phyloP scores from a whole-genome alignment of 1,140 invertebrate genomes.

The Olivierus martensii region DNA sequence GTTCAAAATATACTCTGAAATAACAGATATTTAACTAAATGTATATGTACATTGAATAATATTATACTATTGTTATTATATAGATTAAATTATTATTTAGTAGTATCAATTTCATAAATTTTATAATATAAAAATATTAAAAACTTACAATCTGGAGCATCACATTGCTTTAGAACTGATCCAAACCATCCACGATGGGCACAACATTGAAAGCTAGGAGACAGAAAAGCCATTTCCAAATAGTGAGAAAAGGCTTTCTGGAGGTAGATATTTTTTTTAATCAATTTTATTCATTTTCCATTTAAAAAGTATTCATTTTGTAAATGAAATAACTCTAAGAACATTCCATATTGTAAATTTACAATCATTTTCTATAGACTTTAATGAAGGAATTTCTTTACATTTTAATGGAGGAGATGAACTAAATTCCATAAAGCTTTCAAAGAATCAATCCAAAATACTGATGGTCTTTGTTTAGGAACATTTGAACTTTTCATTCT shows the following conservation, averaged over 20 bases:
- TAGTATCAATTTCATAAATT: too few relatives aligned
- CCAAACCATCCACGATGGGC: slow-evolving; percentile 12
- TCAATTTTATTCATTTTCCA: background rate
- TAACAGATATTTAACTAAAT: too few relatives aligned
- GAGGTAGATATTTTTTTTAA: background rate
- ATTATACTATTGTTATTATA: too few relatives aligned
- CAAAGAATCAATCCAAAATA: slow-evolving; percentile 10
- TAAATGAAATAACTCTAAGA: background rate
- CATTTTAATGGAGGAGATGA: slow-evolving; percentile 9
- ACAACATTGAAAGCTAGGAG: slow-evolving; percentile 13
- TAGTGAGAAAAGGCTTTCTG: background rate
- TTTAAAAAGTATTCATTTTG: background rate
- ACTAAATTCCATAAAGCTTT: slow-evolving; percentile 15
- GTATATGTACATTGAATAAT: too few relatives aligned
- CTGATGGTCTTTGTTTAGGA: background rate
- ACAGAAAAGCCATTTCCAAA: slow-evolving; percentile 4
- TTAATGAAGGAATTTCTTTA: background rate
- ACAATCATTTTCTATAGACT: background rate
- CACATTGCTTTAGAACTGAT: slow-evolving; percentile 15
- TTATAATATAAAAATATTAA: background rate
- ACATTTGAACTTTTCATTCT: slow-evolving; percentile 2
- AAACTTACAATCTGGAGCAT: slow-evolving; percentile 17
- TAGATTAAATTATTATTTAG: too few relatives aligned
- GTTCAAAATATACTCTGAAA: too few relatives aligned
- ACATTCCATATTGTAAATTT: background rate